A percentile compares a stretch with the other conserved stretches of the same genome.
These are phyloP conservation scores for Hipparchia semele DNA, from an alignment of 2,888 invertebrate species.

Conservation along the genomic window DNA sequence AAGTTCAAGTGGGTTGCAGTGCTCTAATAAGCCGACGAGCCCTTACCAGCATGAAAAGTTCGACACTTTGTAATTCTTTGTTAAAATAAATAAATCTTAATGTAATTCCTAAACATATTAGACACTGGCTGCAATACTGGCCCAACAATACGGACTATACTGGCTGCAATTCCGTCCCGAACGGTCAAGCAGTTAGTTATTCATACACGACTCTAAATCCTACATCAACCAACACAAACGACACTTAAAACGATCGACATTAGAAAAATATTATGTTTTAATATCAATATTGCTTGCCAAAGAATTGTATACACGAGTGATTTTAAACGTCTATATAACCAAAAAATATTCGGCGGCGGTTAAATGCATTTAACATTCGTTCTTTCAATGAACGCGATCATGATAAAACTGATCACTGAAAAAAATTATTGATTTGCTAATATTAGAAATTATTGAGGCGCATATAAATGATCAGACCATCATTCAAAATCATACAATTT, in stretches of 20 bases:
- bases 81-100: no score
- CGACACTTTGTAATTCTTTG: not conserved
- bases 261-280: not conserved
- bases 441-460: no score
- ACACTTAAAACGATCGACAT: not conserved
- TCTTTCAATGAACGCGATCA: not conserved
- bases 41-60: no score
- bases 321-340: not conserved
- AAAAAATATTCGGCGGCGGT: not conserved
- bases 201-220: not conserved
- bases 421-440: not conserved
- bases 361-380: not conserved
- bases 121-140: no score
- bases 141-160: no score
- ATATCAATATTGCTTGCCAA: constrained; percentile 23
- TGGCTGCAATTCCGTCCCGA: no score
- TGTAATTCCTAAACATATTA: no score
- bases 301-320: constrained; percentile 23
- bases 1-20: no score
- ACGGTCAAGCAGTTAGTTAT: not conserved
- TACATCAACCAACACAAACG: not conserved
- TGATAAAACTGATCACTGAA: not conserved
- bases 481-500: no score
- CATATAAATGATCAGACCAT: no score
- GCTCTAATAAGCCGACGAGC: no score